phyloP scores from a whole-genome alignment of 2,113 vertebrate species.

The Misgurnus mizolepis region DNA sequence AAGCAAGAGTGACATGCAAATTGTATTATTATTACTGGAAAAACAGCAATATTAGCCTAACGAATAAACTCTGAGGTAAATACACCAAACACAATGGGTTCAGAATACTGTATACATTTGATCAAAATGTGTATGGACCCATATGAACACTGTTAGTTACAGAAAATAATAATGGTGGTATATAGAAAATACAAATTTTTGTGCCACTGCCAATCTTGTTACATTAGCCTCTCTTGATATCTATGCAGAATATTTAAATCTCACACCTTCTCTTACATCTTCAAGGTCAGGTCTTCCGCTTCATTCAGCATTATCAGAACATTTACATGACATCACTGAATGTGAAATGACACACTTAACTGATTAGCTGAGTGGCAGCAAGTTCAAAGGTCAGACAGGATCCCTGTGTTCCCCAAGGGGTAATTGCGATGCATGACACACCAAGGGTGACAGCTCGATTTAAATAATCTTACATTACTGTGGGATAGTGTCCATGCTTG shows the following conservation, averaged over 20 bases:
- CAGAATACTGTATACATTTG: too few relatives aligned
- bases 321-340: slow-evolving; percentile 20
- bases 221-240: too few relatives aligned
- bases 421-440: slow-evolving; percentile 60
- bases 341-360: slow-evolving; percentile 49
- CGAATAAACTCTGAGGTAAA: too few relatives aligned
- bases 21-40: too few relatives aligned
- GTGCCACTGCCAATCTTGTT: too few relatives aligned
- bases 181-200: too few relatives aligned
- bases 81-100: too few relatives aligned
- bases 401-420: slow-evolving; percentile 53
- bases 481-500: slow-evolving; percentile 12
- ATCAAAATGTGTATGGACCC: too few relatives aligned
- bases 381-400: slow-evolving; percentile 65
- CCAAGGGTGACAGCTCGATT: slow-evolving; percentile 45
- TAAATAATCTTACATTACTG: slow-evolving; percentile 50
- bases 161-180: too few relatives aligned
- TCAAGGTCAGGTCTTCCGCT: slow-evolving; percentile 9
- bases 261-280: slow-evolving; percentile 4
- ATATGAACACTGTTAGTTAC: too few relatives aligned
- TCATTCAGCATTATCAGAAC: slow-evolving; percentile 9
- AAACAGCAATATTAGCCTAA: too few relatives aligned
- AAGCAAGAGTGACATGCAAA: too few relatives aligned
- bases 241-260: slow-evolving; percentile 40
- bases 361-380: slow-evolving; percentile 57